These are phyloP conservation scores for Lasaia peninsularis DNA, from an alignment of 1,140 invertebrate genomes.

Conservation along the genomic window DNA sequence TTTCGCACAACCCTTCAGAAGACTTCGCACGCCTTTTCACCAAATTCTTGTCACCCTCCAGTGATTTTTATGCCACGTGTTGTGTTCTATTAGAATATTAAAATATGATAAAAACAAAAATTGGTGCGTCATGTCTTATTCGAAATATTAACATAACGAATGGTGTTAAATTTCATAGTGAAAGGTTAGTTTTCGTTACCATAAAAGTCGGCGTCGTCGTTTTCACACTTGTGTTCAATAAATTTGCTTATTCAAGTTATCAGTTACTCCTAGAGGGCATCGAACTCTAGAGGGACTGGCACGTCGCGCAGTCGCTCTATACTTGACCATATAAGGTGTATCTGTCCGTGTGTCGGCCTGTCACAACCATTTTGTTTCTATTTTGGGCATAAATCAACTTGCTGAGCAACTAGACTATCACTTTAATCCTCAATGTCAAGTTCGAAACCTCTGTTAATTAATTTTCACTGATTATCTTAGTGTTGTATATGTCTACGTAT, in stretches of 20 bases:
- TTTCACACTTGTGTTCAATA: constrained; percentile 13
- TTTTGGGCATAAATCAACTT: constrained; percentile 42
- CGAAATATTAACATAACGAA: constrained; percentile 11
- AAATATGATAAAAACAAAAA: not conserved
- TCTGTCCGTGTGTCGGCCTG: constrained; percentile 33
- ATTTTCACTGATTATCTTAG: not conserved
- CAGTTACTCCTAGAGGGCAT: constrained; percentile 52
- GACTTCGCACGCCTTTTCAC: constrained; percentile 69
- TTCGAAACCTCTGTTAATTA: not conserved
- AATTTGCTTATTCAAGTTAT: constrained; percentile 40
- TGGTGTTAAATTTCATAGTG: constrained; percentile 72
- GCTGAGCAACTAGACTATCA: constrained; percentile 18
- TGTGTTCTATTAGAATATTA: constrained; percentile 36
- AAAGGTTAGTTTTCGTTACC: constrained; percentile 62
- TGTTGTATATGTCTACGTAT: not conserved
- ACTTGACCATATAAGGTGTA: constrained; percentile 73
- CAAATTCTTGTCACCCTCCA: constrained; percentile 70
- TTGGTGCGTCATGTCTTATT: not conserved
- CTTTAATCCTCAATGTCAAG: constrained; percentile 8
- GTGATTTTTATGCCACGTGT: constrained; percentile 74
- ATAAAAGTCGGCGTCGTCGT: constrained; percentile 49
- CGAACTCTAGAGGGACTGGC: constrained; percentile 57
- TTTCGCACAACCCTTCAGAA: constrained; percentile 60
- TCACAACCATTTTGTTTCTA: constrained; percentile 53
- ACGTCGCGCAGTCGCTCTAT: constrained; percentile 64